phyloP scores from a whole-genome alignment of 2,113 vertebrate species.

The Neogobius melanostomus region DNA sequence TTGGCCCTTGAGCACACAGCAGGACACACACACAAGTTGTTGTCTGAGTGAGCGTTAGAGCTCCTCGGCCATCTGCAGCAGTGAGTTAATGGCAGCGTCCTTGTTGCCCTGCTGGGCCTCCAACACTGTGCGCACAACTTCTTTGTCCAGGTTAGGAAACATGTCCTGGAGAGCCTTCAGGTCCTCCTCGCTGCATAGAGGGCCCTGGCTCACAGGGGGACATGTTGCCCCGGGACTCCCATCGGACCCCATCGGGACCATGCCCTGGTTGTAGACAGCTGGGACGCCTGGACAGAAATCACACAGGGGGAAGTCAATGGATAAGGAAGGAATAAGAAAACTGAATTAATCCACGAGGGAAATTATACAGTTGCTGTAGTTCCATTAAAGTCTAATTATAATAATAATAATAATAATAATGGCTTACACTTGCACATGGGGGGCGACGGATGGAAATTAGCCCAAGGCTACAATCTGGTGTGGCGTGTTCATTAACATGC shows the following conservation, averaged over 20 bases:
- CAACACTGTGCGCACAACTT: constrained; percentile 93
- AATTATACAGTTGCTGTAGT: too few species aligned
- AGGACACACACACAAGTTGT: background rate
- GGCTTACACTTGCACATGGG: too few species aligned
- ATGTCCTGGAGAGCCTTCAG: constrained; percentile 94
- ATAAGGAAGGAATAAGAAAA: too few species aligned
- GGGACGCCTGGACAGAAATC: constrained; percentile 80
- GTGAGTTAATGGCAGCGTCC: constrained; percentile 93
- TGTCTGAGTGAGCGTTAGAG: constrained; percentile 72
- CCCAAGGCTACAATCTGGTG: too few species aligned
- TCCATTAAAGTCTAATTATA: too few species aligned
- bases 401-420: too few species aligned
- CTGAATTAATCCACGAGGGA: too few species aligned
- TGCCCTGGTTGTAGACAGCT: constrained; percentile 86
- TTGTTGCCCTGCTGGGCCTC: constrained; percentile 93
- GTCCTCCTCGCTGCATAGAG: constrained; percentile 86
- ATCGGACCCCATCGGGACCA: constrained; percentile 88
- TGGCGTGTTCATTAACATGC: too few species aligned
- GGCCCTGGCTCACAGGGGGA: constrained; percentile 72
- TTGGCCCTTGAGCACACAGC: background rate
- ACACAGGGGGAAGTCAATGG: background rate
- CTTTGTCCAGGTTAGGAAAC: constrained; percentile 95
- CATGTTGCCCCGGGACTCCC: constrained; percentile 76
- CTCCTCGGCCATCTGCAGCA: constrained; percentile 96
- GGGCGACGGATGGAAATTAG: too few species aligned